These are phyloP conservation scores for Simalia tracyae DNA, from an alignment of 2,797 vertebrate genomes.

Conservation along the genomic window DNA sequence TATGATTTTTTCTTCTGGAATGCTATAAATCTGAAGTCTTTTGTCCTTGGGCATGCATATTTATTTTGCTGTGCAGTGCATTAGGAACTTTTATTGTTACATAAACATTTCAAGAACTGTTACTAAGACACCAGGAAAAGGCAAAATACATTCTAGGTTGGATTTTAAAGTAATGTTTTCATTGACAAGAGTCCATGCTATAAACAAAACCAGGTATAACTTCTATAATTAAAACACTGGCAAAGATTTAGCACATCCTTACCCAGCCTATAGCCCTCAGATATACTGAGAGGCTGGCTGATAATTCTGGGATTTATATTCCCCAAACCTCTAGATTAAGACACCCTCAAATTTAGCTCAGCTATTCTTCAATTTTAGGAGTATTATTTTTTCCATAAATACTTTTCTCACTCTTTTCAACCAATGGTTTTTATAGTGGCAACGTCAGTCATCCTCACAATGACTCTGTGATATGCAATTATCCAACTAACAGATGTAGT, in stretches of 20 bases:
- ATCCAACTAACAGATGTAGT: not conserved
- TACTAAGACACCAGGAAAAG: slow-evolving; percentile 32
- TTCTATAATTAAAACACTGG: not conserved
- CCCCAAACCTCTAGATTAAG: not conserved
- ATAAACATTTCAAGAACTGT: slow-evolving; percentile 25
- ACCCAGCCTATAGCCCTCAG: not conserved
- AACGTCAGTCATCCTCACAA: not conserved
- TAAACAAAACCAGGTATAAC: not conserved
- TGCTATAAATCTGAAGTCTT: not conserved
- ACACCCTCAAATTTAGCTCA: not conserved
- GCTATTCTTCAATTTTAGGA: not conserved
- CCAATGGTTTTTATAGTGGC: not conserved
- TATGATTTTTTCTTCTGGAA: slow-evolving; percentile 6
- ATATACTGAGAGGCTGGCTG: not conserved
- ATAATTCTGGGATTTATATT: not conserved
- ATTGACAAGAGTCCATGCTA: slow-evolving; percentile 5
- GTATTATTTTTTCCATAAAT: not conserved
- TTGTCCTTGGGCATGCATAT: slow-evolving; percentile 10
- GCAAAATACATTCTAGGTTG: slow-evolving; percentile 6
- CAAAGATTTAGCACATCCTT: not conserved
- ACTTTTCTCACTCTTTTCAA: rapidly evolving
- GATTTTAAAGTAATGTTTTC: not conserved
- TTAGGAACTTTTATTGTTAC: slow-evolving; percentile 16
- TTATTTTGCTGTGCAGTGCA: slow-evolving; percentile 8
- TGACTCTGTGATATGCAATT: not conserved